Evolutionary conservation across 2,888 invertebrate species (phyloP).

Genomic region (Stictocephala bisonia): DNA sequence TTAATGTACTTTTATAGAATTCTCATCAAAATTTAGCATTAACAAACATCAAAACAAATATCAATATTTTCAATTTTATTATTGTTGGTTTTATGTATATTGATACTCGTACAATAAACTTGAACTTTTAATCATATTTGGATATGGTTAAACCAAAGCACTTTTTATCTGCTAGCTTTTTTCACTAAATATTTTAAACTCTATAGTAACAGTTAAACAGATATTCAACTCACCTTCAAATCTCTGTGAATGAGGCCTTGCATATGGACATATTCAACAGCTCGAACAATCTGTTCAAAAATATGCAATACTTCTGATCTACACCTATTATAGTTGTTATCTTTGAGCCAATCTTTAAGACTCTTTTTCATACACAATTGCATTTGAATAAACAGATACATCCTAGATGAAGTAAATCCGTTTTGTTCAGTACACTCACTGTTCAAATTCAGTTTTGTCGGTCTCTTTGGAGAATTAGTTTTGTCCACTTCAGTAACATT

Average conservation of each 20-base stretch:
- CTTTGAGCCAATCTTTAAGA: constrained; percentile 89
- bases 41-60: too few species aligned
- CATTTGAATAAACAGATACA: constrained; percentile 97
- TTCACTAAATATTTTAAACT: too few species aligned
- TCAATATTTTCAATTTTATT: too few species aligned
- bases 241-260: constrained; percentile 96
- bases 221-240: constrained; percentile 76
- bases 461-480: constrained; percentile 38
- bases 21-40: too few species aligned
- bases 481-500: constrained; percentile 41
- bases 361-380: constrained; percentile 91
- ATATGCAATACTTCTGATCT: constrained; percentile 71
- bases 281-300: constrained; percentile 92
- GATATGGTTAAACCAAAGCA: too few species aligned
- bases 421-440: not conserved
- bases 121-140: too few species aligned
- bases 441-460: constrained; percentile 26
- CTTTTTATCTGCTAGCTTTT: too few species aligned
- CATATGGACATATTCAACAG: constrained; percentile 95
- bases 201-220: not conserved
- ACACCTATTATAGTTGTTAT: constrained; percentile 65
- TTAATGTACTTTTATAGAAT: too few species aligned
- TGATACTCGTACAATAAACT: too few species aligned
- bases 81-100: too few species aligned
- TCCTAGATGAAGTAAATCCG: constrained; percentile 64